Percentiles rank a stretch among this genome's conserved stretches.
Conservation (phyloP, 2,797 vertebrate species). For the Halcyon smyrnensis region DNA sequence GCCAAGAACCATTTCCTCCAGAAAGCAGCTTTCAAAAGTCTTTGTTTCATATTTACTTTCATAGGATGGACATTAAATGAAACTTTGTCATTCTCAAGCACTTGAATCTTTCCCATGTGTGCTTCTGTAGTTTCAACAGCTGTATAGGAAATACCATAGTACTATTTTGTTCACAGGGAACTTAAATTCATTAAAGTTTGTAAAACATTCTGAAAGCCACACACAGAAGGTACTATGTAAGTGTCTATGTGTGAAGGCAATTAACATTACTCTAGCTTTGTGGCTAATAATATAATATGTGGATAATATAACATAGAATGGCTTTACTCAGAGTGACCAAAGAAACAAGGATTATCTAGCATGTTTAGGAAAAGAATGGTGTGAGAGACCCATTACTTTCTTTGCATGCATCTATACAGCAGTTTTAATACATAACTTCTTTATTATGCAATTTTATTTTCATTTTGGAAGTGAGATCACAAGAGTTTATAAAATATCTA, state of each 20-base stretch:
- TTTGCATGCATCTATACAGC: neutral
- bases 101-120: neutral
- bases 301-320: neutral
- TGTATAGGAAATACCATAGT: neutral
- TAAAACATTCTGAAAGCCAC: neutral
- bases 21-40: neutral
- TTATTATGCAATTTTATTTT: neutral
- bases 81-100: neutral
- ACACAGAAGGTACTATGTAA: neutral
- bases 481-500: neutral
- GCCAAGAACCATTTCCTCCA: conserved; percentile 4
- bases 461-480: conserved; percentile 8
- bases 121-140: neutral
- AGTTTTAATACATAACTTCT: neutral
- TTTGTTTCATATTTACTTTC: neutral
- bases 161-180: neutral
- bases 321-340: neutral
- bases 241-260: neutral
- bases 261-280: neutral
- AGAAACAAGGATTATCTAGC: neutral
- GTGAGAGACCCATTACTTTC: neutral
- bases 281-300: neutral
- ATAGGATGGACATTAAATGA: neutral
- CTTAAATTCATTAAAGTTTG: neutral
- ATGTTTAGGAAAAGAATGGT: neutral